Conservation (phyloP, 1,140 invertebrate species). For the Penaeus chinensis region DNA sequence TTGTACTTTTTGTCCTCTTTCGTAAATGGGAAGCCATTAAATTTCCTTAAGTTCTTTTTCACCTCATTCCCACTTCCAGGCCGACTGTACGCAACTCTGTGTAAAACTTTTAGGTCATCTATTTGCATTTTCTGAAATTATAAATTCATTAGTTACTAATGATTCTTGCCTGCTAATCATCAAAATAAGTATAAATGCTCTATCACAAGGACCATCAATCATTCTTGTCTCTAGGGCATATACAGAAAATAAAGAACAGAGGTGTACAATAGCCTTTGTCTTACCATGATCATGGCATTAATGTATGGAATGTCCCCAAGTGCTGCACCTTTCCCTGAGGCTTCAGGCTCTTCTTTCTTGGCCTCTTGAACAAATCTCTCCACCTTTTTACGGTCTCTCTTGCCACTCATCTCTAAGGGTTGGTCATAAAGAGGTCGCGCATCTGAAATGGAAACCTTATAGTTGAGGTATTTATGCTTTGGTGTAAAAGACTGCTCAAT, state of each 20-base stretch:
- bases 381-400: conserved; percentile 68
- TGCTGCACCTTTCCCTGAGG: conserved; percentile 67
- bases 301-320: conserved; percentile 68
- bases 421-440: conserved; percentile 66
- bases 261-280: neutral
- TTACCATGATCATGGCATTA: conserved; percentile 38
- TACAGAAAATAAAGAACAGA: too few relatives aligned
- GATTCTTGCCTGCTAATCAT: neutral
- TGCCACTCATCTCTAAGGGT: conserved; percentile 67
- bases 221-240: too few relatives aligned
- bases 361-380: conserved; percentile 67
- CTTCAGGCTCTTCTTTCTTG: conserved; percentile 65
- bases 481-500: too few relatives aligned
- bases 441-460: neutral
- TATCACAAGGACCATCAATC: too few relatives aligned
- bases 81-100: conserved; percentile 67
- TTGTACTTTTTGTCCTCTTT: conserved; percentile 67
- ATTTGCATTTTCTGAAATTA: conserved; percentile 65
- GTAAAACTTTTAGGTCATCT: conserved; percentile 68
- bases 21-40: conserved; percentile 69
- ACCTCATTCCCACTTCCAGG: conserved; percentile 67
- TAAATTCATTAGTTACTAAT: neutral
- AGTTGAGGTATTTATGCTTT: too few relatives aligned
- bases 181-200: too few relatives aligned
- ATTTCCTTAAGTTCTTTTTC: conserved; percentile 69